Evolutionary conservation across 2,888 invertebrate species (phyloP).

Genomic region (Nephrocerus scutellatus): DNA sequence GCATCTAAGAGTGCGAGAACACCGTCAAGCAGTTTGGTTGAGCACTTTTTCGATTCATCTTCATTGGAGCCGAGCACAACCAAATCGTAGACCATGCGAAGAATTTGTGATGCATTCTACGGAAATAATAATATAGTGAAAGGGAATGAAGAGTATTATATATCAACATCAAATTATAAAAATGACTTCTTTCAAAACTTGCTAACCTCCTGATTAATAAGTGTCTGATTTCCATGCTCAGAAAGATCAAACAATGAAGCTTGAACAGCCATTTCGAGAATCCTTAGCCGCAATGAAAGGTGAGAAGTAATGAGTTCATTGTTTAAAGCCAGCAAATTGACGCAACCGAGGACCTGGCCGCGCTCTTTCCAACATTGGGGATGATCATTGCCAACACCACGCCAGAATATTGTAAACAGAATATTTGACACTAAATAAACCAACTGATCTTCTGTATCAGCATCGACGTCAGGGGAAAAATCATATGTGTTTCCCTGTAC

Average conservation of each 20-base stretch:
- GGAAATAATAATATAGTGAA: neutral
- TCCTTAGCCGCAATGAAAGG: slow-evolving; percentile 51
- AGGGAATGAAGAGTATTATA: neutral
- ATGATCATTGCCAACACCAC: slow-evolving; percentile 53
- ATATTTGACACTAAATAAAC: slow-evolving; percentile 54
- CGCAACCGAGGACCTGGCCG: slow-evolving; percentile 55
- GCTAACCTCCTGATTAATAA: slow-evolving; percentile 47
- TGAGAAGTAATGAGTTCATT: slow-evolving; percentile 53
- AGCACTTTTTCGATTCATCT: slow-evolving; percentile 50
- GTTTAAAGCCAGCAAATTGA: slow-evolving; percentile 53
- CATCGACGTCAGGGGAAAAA: slow-evolving; percentile 40
- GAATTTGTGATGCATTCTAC: slow-evolving; percentile 52
- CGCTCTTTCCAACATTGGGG: slow-evolving; percentile 55
- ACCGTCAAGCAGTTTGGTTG: slow-evolving; percentile 52
- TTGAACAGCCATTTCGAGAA: slow-evolving; percentile 56
- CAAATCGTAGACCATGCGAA: slow-evolving; percentile 54
- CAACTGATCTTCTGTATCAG: slow-evolving; percentile 52
- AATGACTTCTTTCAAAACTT: neutral
- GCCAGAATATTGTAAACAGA: slow-evolving; percentile 55
- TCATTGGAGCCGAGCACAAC: slow-evolving; percentile 52
- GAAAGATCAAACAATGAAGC: slow-evolving; percentile 54
- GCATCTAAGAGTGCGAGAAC: slow-evolving; percentile 51
- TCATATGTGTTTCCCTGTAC: slow-evolving; percentile 27
- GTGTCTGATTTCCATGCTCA: slow-evolving; percentile 48
- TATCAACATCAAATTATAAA: neutral